Conservation (phyloP, 2,888 invertebrate genomes). For the Lasioglossum zephyrum region DNA sequence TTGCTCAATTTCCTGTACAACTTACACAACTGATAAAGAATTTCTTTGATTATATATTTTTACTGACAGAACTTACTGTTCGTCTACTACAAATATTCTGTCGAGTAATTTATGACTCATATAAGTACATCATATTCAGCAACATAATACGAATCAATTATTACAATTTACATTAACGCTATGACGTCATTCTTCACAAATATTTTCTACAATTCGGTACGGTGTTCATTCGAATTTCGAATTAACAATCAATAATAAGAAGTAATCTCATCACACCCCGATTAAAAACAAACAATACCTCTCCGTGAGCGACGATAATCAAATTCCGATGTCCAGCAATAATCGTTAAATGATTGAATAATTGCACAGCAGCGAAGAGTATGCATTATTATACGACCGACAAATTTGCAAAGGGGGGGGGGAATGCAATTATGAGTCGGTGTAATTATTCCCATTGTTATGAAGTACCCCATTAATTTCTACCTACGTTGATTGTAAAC, state of each 20-base stretch:
- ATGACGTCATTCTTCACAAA: neutral
- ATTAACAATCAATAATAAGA: neutral
- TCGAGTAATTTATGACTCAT: neutral
- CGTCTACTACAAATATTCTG: neutral
- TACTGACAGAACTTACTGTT: neutral
- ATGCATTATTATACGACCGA: neutral
- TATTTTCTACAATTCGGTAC: neutral
- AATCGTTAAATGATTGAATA: slow-evolving; percentile 2
- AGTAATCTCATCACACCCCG: neutral
- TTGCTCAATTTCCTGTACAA: neutral
- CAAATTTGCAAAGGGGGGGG: neutral
- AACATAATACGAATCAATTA: neutral
- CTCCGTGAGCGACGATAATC: neutral
- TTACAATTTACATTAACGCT: too few species aligned
- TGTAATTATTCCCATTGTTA: neutral
- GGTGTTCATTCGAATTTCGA: neutral
- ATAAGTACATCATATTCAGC: neutral
- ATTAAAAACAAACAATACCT: neutral
- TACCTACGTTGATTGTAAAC: neutral
- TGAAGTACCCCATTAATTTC: neutral
- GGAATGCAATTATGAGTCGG: neutral
- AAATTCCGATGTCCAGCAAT: neutral
- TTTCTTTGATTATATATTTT: neutral
- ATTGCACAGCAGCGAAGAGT: neutral
- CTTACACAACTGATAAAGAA: neutral